These are phyloP conservation scores for Xestobium rufovillosum DNA, from an alignment of 2,888 invertebrate species.

Conservation along the genomic window DNA sequence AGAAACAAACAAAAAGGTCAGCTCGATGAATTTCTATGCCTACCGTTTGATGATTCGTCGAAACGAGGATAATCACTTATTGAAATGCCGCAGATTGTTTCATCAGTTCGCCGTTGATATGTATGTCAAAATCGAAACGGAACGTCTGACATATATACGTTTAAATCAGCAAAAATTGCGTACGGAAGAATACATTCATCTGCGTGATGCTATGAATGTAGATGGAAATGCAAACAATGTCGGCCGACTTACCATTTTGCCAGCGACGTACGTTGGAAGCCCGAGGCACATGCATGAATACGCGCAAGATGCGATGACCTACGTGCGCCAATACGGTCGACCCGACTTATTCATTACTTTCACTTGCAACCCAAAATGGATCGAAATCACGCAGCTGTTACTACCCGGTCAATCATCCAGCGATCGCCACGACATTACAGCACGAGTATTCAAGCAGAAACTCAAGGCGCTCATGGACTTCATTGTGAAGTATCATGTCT, in stretches of 20 bases:
- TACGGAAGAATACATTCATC: conserved; percentile 34
- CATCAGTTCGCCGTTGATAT: too few relatives aligned
- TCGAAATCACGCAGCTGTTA: conserved; percentile 17
- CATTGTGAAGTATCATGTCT: conserved; percentile 12
- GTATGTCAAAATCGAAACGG: too few relatives aligned
- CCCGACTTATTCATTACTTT: conserved; percentile 29
- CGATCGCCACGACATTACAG: conserved; percentile 31
- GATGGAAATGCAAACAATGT: conserved; percentile 26
- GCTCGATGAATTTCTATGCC: conserved; percentile 26
- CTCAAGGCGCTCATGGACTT: conserved; percentile 17
- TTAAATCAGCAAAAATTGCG: conserved; percentile 32
- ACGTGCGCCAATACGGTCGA: conserved; percentile 33
- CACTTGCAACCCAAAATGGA: too few relatives aligned
- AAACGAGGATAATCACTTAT: conserved; percentile 26
- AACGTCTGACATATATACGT: conserved; percentile 28
- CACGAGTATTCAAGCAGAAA: too few relatives aligned
- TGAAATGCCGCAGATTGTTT: too few relatives aligned
- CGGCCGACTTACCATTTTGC: conserved; percentile 27
- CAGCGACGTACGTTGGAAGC: conserved; percentile 27
- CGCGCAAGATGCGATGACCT: too few relatives aligned
- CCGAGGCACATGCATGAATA: conserved; percentile 33
- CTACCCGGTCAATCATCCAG: conserved; percentile 18
- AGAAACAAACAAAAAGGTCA: too few relatives aligned
- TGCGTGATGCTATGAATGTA: conserved; percentile 30
- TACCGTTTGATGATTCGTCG: conserved; percentile 30